These are phyloP conservation scores for Timandra comae DNA, from an alignment of 2,888 invertebrate genomes.

Conservation along the genomic window DNA sequence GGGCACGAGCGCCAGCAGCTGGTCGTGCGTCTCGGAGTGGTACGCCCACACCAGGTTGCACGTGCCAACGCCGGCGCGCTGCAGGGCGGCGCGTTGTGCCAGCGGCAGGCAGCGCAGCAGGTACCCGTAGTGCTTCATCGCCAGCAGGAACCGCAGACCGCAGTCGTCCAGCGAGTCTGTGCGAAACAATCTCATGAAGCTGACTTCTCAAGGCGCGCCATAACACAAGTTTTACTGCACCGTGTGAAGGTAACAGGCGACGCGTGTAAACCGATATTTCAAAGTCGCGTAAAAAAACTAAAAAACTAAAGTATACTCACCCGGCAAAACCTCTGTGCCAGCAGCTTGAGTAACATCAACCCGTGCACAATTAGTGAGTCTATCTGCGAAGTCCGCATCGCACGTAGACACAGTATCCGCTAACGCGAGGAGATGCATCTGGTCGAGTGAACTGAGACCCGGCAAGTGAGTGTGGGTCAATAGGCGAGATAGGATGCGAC, in stretches of 20 bases:
- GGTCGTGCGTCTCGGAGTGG: conserved; percentile 98
- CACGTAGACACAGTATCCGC: conserved; percentile 98
- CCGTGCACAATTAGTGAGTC: conserved; percentile 76
- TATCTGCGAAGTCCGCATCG: conserved; percentile 90
- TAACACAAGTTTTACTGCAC: no score
- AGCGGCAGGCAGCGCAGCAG: conserved; percentile 94
- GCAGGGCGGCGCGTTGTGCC: conserved; percentile 89
- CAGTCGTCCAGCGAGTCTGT: conserved; percentile 95
- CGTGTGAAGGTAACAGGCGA: no score
- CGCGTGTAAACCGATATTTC: no score
- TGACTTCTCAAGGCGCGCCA: no score
- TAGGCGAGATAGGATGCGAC: conserved; percentile 89
- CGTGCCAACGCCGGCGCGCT: conserved; percentile 90
- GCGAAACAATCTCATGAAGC: conserved; percentile 5
- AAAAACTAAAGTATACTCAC: no score
- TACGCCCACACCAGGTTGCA: conserved; percentile 99
- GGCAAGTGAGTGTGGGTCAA: conserved; percentile 97
- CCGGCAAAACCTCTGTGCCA: conserved; percentile 57
- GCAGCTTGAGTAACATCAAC: conserved; percentile 43
- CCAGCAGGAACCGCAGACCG: conserved; percentile 95
- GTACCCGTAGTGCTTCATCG: conserved; percentile 98
- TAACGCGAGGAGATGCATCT: conserved; percentile 99
- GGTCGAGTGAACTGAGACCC: conserved; percentile 96
- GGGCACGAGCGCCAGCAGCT: conserved; percentile 92
- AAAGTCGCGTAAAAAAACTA: no score